These are phyloP conservation scores for Toxotes lorentzi DNA, from an alignment of 2,797 vertebrate genomes.

Conservation along the genomic window DNA sequence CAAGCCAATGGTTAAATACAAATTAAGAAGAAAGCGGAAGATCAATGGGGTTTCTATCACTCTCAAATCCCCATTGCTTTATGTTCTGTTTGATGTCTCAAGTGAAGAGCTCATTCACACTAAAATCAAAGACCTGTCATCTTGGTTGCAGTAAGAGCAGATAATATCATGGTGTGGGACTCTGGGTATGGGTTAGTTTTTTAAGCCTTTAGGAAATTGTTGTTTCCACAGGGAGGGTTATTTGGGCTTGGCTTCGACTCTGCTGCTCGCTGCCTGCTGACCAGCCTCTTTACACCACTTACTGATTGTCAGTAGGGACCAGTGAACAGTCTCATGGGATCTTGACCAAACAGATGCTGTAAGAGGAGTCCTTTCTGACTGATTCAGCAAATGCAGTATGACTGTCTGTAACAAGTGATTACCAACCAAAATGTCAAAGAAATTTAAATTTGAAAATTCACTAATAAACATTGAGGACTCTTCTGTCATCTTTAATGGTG, in stretches of 20 bases:
- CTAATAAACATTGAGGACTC: neutral
- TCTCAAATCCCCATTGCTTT: conserved; percentile 84
- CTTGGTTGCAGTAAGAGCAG: conserved; percentile 74
- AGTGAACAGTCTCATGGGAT: conserved; percentile 10
- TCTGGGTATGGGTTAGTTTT: conserved; percentile 54
- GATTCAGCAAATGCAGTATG: neutral
- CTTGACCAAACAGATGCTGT: conserved; percentile 2
- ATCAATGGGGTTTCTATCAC: conserved; percentile 84
- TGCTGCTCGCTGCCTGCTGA: conserved; percentile 39
- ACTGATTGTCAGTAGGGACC: conserved; percentile 20
- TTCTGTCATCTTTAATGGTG: neutral
- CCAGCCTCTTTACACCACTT: conserved; percentile 38
- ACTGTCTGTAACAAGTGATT: neutral
- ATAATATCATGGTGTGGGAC: conserved; percentile 75
- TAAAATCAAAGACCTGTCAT: conserved; percentile 85
- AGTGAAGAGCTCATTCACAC: conserved; percentile 78
- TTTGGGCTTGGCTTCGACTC: conserved; percentile 33
- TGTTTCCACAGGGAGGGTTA: conserved; percentile 56
- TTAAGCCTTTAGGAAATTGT: conserved; percentile 65
- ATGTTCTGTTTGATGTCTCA: conserved; percentile 85
- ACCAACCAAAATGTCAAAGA: neutral
- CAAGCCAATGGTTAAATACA: conserved; percentile 84
- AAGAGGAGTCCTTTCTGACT: neutral
- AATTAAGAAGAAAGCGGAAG: conserved; percentile 85
- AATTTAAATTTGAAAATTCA: neutral